These are phyloP conservation scores for Scaptomyza graminum DNA, from an alignment of 1,140 invertebrate genomes.

Conservation along the genomic window DNA sequence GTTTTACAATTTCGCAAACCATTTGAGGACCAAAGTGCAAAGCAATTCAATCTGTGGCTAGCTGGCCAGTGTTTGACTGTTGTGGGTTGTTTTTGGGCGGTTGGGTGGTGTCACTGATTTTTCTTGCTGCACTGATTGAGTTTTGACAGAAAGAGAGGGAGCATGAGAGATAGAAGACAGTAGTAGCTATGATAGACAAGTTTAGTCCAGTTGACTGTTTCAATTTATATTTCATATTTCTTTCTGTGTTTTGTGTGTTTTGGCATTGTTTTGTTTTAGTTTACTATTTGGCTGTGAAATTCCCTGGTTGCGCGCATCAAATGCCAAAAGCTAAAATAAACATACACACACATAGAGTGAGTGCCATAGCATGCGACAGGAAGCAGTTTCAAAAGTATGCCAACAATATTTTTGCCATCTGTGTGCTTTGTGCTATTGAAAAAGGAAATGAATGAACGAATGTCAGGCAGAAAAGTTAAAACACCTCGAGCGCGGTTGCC, in stretches of 20 bases:
- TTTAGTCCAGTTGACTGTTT: constrained; percentile 60
- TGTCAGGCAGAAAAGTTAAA: constrained; percentile 78
- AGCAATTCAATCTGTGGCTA: constrained; percentile 65
- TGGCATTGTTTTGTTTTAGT: constrained; percentile 72
- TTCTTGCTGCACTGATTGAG: constrained; percentile 41
- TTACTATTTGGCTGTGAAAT: constrained; percentile 62
- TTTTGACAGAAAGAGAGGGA: constrained; percentile 32
- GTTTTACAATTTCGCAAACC: constrained; percentile 37
- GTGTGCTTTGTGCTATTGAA: constrained; percentile 73
- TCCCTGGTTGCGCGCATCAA: constrained; percentile 57
- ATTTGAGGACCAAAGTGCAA: constrained; percentile 34
- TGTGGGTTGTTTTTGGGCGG: constrained; percentile 7
- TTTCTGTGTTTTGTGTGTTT: constrained; percentile 39
- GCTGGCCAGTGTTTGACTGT: constrained; percentile 22
- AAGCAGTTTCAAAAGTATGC: constrained; percentile 80
- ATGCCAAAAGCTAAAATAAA: constrained; percentile 81
- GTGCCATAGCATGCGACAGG: constrained; percentile 59
- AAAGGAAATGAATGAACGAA: constrained; percentile 80
- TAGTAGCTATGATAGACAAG: constrained; percentile 26
- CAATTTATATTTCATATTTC: constrained; percentile 80
- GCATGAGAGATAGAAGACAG: constrained; percentile 18
- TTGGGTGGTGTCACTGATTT: constrained; percentile 23
- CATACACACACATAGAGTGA: constrained; percentile 24
- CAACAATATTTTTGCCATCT: constrained; percentile 73
- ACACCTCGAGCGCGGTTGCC: constrained; percentile 64